Evolutionary conservation across 2,797 vertebrate genomes (phyloP).

Genomic region (Microctenopoma lineatum): DNA sequence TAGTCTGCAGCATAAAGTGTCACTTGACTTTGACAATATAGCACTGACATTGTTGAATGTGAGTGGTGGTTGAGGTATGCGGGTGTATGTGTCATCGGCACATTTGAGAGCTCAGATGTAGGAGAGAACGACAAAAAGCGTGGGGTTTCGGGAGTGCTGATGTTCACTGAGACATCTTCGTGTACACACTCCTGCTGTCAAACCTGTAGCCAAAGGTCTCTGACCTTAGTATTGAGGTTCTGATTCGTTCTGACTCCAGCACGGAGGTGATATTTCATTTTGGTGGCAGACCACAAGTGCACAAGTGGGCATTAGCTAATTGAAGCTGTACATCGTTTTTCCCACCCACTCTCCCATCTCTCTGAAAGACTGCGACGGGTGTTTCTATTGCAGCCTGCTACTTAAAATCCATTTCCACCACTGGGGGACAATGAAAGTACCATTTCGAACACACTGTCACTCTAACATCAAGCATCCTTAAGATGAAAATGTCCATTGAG

Average conservation of each 20-base stretch:
- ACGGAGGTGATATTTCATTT: conserved; percentile 71
- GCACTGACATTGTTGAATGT: conserved; percentile 16
- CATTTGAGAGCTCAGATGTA: conserved; percentile 32
- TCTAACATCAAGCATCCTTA: conserved; percentile 90
- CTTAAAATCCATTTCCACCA: conserved; percentile 84
- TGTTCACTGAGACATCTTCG: conserved; percentile 73
- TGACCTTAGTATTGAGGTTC: conserved; percentile 43
- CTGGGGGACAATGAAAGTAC: conserved; percentile 76
- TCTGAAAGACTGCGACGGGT: conserved; percentile 67
- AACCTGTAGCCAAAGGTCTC: conserved; percentile 62
- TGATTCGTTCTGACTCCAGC: conserved; percentile 30
- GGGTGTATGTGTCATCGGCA: conserved; percentile 19
- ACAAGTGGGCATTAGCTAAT: conserved; percentile 88
- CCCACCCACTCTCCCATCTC: conserved; percentile 67
- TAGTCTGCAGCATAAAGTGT: conserved; percentile 21
- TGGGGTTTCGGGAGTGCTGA: conserved; percentile 11
- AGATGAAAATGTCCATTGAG: conserved; percentile 84
- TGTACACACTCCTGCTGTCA: background rate
- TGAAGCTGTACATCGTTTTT: conserved; percentile 75
- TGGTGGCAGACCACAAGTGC: conserved; percentile 46
- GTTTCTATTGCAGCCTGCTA: conserved; percentile 73
- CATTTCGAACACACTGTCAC: conserved; percentile 68
- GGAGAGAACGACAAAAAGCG: conserved; percentile 29
- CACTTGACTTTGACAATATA: conserved; percentile 43
- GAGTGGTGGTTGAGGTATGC: background rate